A percentile compares a stretch with the other conserved stretches of the same genome.
phyloP scores from a whole-genome alignment of 2,888 invertebrate species.

The Metallyticus violacea region DNA sequence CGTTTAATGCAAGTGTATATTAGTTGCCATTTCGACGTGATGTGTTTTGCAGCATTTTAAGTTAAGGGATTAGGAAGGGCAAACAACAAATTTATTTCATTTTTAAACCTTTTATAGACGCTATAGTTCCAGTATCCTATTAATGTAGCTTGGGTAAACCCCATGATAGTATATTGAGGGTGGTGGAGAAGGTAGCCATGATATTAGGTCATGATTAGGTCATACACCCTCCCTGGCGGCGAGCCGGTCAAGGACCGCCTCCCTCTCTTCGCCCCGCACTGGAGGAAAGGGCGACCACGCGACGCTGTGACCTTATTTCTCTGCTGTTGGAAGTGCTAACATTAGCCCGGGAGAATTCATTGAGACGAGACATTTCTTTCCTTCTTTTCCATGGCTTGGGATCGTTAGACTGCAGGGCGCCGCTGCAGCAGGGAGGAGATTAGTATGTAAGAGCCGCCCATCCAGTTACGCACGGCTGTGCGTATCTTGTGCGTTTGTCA shows the following conservation, averaged over 20 bases:
- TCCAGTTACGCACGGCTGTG: too few species aligned
- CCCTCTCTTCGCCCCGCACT: background rate
- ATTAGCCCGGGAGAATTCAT: background rate
- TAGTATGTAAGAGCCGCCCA: background rate
- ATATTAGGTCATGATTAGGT: background rate
- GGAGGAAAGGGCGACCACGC: background rate
- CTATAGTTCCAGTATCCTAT: too few species aligned
- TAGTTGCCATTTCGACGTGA: too few species aligned
- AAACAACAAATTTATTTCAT: too few species aligned
- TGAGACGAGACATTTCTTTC: background rate
- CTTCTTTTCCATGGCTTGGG: too few species aligned
- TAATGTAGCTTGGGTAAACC: too few species aligned
- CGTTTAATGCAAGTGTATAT: too few species aligned
- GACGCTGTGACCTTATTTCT: background rate
- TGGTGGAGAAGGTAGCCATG: background rate
- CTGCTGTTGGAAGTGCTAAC: background rate
- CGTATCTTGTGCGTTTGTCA: too few species aligned
- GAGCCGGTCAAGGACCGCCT: slow-evolving; percentile 6
- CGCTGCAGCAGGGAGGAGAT: background rate
- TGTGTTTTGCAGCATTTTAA: too few species aligned
- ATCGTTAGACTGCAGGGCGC: background rate
- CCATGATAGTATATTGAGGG: background rate
- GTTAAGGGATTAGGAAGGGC: too few species aligned
- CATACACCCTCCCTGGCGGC: background rate
- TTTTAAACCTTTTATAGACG: too few species aligned